Conservation (phyloP, 2,888 invertebrate species). For the Ganaspis brasiliensis region DNA sequence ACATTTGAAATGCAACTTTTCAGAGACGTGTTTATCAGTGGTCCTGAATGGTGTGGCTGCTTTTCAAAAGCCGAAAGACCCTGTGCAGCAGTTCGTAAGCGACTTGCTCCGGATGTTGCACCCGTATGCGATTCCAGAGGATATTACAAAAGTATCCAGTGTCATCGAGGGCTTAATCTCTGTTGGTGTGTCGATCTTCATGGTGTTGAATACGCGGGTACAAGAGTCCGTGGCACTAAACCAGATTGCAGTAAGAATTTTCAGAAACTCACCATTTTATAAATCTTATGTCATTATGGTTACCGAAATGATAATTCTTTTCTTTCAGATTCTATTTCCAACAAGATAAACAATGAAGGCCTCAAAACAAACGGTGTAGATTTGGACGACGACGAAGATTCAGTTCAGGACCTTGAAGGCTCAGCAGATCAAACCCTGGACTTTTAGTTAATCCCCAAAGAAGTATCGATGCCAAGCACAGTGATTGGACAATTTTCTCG, state of each 20-base stretch:
- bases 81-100: conserved; percentile 91
- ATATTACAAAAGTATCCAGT: conserved; percentile 92
- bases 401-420: conserved; percentile 87
- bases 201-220: conserved; percentile 93
- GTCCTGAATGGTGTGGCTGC: conserved; percentile 91
- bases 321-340: conserved; percentile 79
- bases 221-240: conserved; percentile 88
- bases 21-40: conserved; percentile 85
- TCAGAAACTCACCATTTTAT: neutral
- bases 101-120: conserved; percentile 85
- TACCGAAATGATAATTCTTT: neutral
- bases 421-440: conserved; percentile 90
- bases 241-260: conserved; percentile 88
- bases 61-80: conserved; percentile 91
- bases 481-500: conserved; percentile 49
- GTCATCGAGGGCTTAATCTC: conserved; percentile 92
- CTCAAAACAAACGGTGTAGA: conserved; percentile 84
- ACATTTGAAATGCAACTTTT: conserved; percentile 56
- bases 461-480: conserved; percentile 20
- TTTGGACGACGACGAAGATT: conserved; percentile 89
- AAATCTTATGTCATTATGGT: conserved; percentile 25
- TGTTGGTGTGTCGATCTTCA: conserved; percentile 98
- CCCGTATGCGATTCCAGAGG: conserved; percentile 92
- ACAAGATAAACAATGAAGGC: conserved; percentile 79
- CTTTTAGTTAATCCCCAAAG: conserved; percentile 82